phyloP scores from a whole-genome alignment of 2,888 invertebrate species.

The Thymelicus sylvestris region DNA sequence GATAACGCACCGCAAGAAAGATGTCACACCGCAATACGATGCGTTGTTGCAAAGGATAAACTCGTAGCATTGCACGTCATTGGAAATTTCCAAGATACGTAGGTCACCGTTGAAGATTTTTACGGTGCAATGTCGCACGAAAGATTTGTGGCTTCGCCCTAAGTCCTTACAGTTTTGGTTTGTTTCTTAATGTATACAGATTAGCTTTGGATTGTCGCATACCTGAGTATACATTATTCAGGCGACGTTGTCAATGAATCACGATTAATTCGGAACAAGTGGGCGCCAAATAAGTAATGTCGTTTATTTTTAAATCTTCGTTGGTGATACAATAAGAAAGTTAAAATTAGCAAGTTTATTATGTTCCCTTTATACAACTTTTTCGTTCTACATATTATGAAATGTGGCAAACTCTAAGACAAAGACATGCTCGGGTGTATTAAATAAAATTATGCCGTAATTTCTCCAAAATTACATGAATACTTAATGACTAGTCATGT shows the following conservation, averaged over 20 bases:
- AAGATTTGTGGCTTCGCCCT: too few relatives aligned
- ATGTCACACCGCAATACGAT: too few relatives aligned
- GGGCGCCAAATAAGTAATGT: conserved; percentile 67
- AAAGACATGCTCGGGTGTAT: too few relatives aligned
- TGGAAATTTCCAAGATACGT: too few relatives aligned
- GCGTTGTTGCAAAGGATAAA: too few relatives aligned
- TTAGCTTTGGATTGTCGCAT: conserved; percentile 52
- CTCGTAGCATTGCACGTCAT: too few relatives aligned
- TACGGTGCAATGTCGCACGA: too few relatives aligned
- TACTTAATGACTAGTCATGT: too few relatives aligned
- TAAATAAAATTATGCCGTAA: too few relatives aligned
- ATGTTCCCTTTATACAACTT: conserved; percentile 44
- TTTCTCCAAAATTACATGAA: too few relatives aligned
- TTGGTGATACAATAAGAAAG: conserved; percentile 66
- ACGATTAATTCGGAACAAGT: conserved; percentile 55
- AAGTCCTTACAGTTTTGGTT: background rate
- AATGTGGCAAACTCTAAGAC: too few relatives aligned
- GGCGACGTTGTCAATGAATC: conserved; percentile 58
- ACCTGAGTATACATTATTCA: conserved; percentile 62
- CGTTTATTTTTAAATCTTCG: conserved; percentile 68
- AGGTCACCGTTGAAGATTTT: background rate
- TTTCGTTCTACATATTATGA: conserved; percentile 9
- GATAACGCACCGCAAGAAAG: too few relatives aligned
- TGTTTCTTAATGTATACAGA: conserved; percentile 29
- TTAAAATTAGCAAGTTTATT: conserved; percentile 59